phyloP scores from a whole-genome alignment of 2,888 invertebrate species.

The Aproaerema taeniolella region DNA sequence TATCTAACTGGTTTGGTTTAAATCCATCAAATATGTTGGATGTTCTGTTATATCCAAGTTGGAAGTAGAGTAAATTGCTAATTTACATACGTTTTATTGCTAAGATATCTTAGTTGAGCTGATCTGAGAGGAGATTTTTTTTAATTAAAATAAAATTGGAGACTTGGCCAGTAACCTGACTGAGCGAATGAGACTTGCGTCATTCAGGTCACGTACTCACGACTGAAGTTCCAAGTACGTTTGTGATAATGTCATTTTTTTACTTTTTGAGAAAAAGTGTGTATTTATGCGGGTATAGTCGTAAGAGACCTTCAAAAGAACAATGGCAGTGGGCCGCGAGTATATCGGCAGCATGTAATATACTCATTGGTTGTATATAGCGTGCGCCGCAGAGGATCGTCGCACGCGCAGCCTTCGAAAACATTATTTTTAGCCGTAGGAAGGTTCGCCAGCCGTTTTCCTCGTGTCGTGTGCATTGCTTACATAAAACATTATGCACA shows the following conservation, averaged over 20 bases:
- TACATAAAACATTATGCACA: slow-evolving; percentile 46
- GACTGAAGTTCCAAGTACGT: slow-evolving; percentile 12
- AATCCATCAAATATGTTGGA: no score
- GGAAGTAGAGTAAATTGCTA: slow-evolving; percentile 11
- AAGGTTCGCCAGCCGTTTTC: slow-evolving; percentile 65
- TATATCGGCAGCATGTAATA: neutral
- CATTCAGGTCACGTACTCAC: slow-evolving; percentile 33
- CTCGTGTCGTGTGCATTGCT: slow-evolving; percentile 45
- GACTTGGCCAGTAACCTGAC: slow-evolving; percentile 11
- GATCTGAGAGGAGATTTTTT: neutral
- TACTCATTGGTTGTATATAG: no score
- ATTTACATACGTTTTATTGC: slow-evolving; percentile 10
- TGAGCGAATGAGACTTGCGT: slow-evolving; percentile 35
- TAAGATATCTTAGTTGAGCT: neutral
- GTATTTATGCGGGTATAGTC: slow-evolving; percentile 29
- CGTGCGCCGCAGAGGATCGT: slow-evolving; percentile 30
- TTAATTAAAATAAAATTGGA: neutral
- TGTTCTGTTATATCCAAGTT: slow-evolving; percentile 1
- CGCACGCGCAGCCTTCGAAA: slow-evolving; percentile 66
- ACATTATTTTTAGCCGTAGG: slow-evolving; percentile 67
- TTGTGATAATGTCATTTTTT: slow-evolving; percentile 17
- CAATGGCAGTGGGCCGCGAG: slow-evolving; percentile 31
- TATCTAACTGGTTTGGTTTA: slow-evolving; percentile 11
- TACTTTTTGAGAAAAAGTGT: slow-evolving; percentile 17
- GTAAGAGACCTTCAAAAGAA: slow-evolving; percentile 48